phyloP scores from a whole-genome alignment of 2,113 vertebrate genomes.

The Cichladusa arquata region DNA sequence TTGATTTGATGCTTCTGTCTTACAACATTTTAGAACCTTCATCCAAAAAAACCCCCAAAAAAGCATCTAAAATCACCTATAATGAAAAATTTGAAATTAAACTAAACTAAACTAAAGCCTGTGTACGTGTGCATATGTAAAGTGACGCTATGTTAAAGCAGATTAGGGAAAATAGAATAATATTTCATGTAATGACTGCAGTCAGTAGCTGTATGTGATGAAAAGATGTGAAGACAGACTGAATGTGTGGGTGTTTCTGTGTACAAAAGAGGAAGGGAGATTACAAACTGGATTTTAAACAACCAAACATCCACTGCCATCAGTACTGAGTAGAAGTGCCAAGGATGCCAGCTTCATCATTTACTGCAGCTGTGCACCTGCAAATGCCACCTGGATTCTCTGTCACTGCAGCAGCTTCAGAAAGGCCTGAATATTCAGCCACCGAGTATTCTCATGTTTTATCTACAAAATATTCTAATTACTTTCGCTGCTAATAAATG shows the following conservation, averaged over 20 bases:
- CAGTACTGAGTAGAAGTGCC: background rate
- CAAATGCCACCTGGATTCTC: conserved; percentile 31
- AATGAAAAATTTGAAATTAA: background rate
- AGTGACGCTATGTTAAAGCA: background rate
- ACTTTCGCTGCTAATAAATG: conserved; percentile 41
- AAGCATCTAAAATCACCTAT: background rate
- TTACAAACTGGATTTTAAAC: background rate
- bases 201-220: background rate
- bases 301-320: background rate
- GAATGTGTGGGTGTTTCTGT: background rate
- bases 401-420: conserved; percentile 11
- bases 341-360: conserved; percentile 7
- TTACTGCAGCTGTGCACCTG: conserved; percentile 38
- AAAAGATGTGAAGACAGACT: background rate
- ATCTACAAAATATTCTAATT: conserved; percentile 48
- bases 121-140: background rate
- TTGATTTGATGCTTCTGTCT: conserved; percentile 35
- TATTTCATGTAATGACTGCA: background rate
- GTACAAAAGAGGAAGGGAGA: background rate
- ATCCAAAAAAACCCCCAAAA: background rate
- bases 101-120: background rate
- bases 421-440: conserved; percentile 25
- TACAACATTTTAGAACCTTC: background rate
- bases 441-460: conserved; percentile 18
- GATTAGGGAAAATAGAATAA: background rate